Percentiles rank a stretch among this genome's conserved stretches.
phyloP scores from a whole-genome alignment of 2,797 vertebrate genomes.

The Megaceryle alcyon region DNA sequence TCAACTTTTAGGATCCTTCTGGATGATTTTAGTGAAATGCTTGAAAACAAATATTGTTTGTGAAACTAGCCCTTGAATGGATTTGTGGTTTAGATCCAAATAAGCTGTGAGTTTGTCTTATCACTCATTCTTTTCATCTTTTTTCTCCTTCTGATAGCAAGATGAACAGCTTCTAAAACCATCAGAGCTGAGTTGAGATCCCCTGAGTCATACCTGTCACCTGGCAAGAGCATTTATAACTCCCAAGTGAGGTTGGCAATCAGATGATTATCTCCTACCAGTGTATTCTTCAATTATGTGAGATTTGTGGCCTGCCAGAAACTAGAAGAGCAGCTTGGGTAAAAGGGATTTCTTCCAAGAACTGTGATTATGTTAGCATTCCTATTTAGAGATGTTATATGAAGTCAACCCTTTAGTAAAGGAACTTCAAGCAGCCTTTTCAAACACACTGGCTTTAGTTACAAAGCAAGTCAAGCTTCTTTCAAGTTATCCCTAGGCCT shows the following conservation, averaged over 20 bases:
- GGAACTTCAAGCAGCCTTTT: neutral
- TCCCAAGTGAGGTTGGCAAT: neutral
- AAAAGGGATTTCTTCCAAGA: neutral
- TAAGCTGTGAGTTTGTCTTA: neutral
- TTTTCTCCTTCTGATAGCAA: neutral
- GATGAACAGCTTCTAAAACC: neutral
- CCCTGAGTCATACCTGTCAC: neutral
- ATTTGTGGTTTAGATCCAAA: neutral
- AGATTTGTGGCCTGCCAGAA: neutral
- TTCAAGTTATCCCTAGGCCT: neutral
- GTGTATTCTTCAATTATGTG: accelerated
- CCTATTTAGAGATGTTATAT: neutral
- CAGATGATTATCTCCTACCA: neutral
- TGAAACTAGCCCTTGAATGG: neutral
- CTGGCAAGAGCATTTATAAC: neutral
- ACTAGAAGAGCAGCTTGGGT: neutral
- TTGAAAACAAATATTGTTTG: neutral
- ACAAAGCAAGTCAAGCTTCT: neutral
- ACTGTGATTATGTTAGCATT: neutral
- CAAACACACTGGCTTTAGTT: neutral
- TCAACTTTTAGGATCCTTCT: neutral
- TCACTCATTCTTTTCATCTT: neutral
- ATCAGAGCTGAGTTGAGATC: neutral
- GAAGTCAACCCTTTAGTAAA: neutral
- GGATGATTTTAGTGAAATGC: neutral